Percentiles rank a stretch among this genome's conserved stretches.
Conservation (phyloP, 30 jellyfish, hydroid and myxozoan species). For the Hydra vulgaris region DNA sequence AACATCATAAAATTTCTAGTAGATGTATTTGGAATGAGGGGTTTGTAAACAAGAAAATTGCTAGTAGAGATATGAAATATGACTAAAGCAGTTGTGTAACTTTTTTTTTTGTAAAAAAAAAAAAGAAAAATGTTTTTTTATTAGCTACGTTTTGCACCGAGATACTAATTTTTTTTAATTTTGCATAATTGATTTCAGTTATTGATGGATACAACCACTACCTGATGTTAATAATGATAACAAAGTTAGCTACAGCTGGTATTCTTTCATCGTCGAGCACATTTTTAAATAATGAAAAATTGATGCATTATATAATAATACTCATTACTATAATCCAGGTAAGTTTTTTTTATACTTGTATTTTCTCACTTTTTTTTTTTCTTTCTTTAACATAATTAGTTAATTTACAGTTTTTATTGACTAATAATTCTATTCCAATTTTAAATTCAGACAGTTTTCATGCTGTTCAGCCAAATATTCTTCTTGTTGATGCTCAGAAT, state of each 20-base stretch:
- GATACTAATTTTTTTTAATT: too few species aligned
- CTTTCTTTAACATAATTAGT: background rate
- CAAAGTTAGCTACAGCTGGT: background rate
- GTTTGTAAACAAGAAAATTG: too few species aligned
- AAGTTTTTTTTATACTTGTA: background rate
- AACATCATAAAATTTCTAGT: too few species aligned
- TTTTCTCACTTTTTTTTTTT: background rate
- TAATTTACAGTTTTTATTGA: background rate
- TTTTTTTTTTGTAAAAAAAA: too few species aligned
- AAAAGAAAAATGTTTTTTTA: too few species aligned
- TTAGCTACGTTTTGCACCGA: too few species aligned
- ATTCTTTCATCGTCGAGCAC: background rate
- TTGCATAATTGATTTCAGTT: too few species aligned
- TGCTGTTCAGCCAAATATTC: background rate
- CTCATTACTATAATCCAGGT: background rate
- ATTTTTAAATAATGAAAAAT: background rate
- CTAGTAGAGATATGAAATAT: too few species aligned
- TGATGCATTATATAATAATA: background rate
- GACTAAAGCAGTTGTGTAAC: too few species aligned
- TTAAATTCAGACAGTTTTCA: background rate
- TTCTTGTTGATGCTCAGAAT: background rate
- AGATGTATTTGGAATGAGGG: too few species aligned
- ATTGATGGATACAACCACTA: background rate
- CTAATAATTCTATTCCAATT: too few species aligned
- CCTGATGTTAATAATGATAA: background rate